phyloP scores from a whole-genome alignment of 1,140 invertebrate genomes.

The Andrena cerasifolii region DNA sequence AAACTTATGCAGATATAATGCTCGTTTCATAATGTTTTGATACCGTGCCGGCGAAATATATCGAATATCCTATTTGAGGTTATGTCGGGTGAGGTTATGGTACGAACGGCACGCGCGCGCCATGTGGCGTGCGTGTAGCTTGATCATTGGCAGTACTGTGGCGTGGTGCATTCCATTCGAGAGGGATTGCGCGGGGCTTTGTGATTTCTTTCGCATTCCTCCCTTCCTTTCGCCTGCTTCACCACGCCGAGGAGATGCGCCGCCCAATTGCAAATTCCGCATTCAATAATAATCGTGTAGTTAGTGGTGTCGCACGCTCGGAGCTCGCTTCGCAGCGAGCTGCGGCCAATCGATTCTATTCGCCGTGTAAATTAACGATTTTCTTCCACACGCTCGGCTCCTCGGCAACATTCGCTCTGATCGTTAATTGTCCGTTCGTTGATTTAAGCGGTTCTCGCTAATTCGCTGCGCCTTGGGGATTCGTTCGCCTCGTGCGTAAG shows the following conservation, averaged over 20 bases:
- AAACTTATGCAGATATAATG: neutral
- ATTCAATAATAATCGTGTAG: too few relatives aligned
- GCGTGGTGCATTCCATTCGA: neutral
- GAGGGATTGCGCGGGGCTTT: neutral
- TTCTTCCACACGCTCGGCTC: too few relatives aligned
- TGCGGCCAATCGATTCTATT: neutral
- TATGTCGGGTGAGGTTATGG: conserved; percentile 33
- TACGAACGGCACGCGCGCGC: conserved; percentile 20
- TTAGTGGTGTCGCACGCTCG: too few relatives aligned
- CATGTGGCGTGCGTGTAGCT: neutral
- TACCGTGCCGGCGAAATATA: conserved; percentile 6
- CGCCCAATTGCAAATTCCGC: too few relatives aligned
- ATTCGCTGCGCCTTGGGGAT: conserved; percentile 5
- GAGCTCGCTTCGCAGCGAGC: too few relatives aligned
- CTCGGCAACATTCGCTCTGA: neutral
- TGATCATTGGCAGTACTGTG: conserved; percentile 6
- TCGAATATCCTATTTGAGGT: conserved; percentile 12
- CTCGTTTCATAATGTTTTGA: neutral
- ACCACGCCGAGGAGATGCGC: too few relatives aligned
- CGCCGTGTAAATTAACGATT: neutral
- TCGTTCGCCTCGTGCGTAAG: conserved; percentile 1
- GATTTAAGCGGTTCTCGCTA: neutral
- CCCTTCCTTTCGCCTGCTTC: too few relatives aligned
- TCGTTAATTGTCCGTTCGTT: neutral
- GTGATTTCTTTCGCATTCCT: neutral